Base-by-base conservation (phyloP, 2,113 vertebrate genomes). In the Hippocampus abdominalis region DNA sequence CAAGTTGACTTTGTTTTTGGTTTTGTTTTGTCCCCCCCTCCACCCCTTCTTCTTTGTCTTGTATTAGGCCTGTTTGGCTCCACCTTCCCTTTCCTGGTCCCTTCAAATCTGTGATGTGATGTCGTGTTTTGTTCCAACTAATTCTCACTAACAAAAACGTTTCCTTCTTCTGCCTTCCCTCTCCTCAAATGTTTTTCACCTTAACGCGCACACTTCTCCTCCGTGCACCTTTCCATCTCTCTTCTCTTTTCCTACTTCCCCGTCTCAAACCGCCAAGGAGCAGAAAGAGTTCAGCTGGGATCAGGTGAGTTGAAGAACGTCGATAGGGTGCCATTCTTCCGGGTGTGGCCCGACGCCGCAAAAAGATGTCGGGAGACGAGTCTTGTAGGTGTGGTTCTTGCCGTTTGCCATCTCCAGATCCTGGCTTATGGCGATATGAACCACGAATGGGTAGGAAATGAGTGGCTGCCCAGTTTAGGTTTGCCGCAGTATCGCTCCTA, bases 381-480 rank as follows among this genome's bases (percentile, higher is more conserved):
- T 48, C 16, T 23, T 25, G 1, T 13, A 16, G n/a, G 2, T 59
- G 27, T 59, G 16, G 6, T 51, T 21, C 2, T 51, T 44, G n/a
- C 40, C 21, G 12, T 27, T 8, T 25, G n/a, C 40, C 63, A 8
- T 16, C n/a, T 27, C 23, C 29, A 96, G 95, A 97, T 96, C 88
- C 90, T 97, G 85, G 95, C 95, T 29, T 96, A 96, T 23, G 95
- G 95, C 15, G 95, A 96, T 87, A 96, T 96, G 95, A 96, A 96
- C 88, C 95, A 96, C 20, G 95, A 96, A 87, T 95, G 95, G 95
- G 95, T 97, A 72, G 95, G 95, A 0, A 96, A 97, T 15, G 95
- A 96, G 80, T 96, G 95, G 95, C 87, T 97, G 76, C 95, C 95
- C 78, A 96, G 95, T 84, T 87, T 97, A 66, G 95, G 95, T 69